Evolutionary conservation across 1,140 invertebrate species (phyloP), one percentile per base, ranked within the genome.

Genomic region (Melanaphis sacchari): DNA sequence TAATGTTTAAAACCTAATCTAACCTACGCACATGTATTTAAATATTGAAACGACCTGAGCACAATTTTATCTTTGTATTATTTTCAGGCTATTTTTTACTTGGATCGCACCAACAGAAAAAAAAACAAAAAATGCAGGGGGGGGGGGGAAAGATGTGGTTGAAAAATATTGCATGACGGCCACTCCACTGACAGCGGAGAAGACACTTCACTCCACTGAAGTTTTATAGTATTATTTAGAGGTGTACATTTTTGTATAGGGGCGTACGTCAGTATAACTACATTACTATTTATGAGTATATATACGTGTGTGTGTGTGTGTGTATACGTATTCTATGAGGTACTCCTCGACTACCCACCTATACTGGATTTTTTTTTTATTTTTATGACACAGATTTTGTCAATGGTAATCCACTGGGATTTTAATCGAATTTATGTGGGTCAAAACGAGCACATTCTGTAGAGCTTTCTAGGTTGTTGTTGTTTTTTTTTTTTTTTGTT

Each of bases 351-450:
- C 31, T n/a, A n/a, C 59, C 15, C 31, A n/a, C 59, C 15, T 76
- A 36, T 11, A 31, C 0, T 31, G 26, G 59, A 1, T 31, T 66
- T 4, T 26, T 66, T 66, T 11, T 81, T 84, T n/a, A n/a, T n/a
- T 84, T 84, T 40, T 84, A 40, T 40, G 82, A 84, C 38, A 26
- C 22, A 40, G 82, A 84, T 84, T 84, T 84, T 84, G 82, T 84
- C 40, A 22, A 84, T 24, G 40, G 82, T 84, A 84, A 84, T 40
- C 82, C 82, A 41, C 36, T 41, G 38, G 82, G 36, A 84, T 41
- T 84, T 84, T 84, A 40, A 84, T 84, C 82, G 82, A 84, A 84
- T 84, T 84, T 84, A 84, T 84, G 82, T 84, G 82, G 82, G 40
- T 84, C 40, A 76, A 84, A 84, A 84, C 24, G 21, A 26, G 82